phyloP scores from a whole-genome alignment of 2,797 vertebrate genomes.

The Melanitta fusca region DNA sequence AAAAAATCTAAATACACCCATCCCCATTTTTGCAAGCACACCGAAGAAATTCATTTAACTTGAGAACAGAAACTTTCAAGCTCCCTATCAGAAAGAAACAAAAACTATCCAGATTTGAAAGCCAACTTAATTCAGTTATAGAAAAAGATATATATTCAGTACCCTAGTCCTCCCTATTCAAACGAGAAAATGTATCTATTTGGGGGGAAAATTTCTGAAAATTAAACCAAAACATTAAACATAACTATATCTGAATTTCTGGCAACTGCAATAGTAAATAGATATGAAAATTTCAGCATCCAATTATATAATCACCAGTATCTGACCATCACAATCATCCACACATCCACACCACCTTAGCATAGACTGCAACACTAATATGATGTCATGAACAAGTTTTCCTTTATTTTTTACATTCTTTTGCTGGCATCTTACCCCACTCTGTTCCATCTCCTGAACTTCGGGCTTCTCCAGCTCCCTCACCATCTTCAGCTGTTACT shows the following conservation, averaged over 20 bases:
- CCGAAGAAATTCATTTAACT: background rate
- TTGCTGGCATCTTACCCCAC: conserved; percentile 89
- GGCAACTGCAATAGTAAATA: background rate
- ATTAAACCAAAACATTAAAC: background rate
- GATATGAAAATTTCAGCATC: background rate
- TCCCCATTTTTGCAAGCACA: background rate
- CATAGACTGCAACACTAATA: background rate
- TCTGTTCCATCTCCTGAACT: conserved; percentile 98
- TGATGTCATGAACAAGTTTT: background rate
- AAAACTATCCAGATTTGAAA: background rate
- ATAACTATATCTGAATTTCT: background rate
- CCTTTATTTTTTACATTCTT: background rate
- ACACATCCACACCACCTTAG: background rate
- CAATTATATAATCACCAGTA: background rate
- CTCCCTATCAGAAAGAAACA: background rate
- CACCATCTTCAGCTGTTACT: conserved; percentile 97
- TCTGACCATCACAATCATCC: conserved; percentile 12
- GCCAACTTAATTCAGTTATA: background rate
- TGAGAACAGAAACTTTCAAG: background rate
- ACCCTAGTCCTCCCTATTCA: background rate
- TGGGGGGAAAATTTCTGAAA: background rate
- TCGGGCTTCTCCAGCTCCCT: conserved; percentile 95
- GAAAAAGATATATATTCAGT: background rate
- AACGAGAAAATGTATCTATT: background rate
- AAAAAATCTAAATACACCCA: background rate